Evolutionary conservation across 2,888 invertebrate species (phyloP), one percentile per base, ranked within the genome.

Genomic region (Xanthia togata): DNA sequence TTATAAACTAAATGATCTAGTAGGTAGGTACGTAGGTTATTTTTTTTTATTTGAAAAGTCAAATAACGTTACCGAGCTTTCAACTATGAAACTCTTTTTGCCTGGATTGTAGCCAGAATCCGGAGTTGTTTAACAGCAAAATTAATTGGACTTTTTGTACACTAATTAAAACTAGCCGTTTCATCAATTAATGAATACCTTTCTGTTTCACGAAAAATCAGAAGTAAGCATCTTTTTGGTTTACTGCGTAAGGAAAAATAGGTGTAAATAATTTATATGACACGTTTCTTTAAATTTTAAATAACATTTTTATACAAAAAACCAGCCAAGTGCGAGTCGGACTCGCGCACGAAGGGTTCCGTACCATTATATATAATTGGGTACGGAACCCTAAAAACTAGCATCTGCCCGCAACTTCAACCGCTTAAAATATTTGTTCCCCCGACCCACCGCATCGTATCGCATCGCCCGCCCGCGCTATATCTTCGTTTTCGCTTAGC

Each of bases 121-220:
- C 41, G 57, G 41, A 69, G 60, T 41, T 47, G 26, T 60, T 76
- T 65, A 77, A 65, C 70, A 65, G 65, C 23, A 26, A 70, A 82
- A 77, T 67, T 79, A 80, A 82, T 80, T 82, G 83, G 55, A 57
- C 41, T 70, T 70, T 77, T 70, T 67, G 83, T 62, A 77, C 64
- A 82, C 67, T 77, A n/a, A 83, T 78, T 67, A 78, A 80, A 82
- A 82, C 70, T 80, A 82, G 60, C 55, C 31, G 60, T 70, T 78
- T 83, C 55, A 67, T 80, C 70, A 70, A 67, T 70, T 70, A 41
- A 55, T 47, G 70, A 23, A 41, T 47, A 50, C 38, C 31, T 79
- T 44, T n/a, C 53, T 17, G 8, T 23, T 78, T 35, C 12, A 50
- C 20, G 11, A 80, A 59, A 67, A 74, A 62, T 53, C n/a, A 17